phyloP scores from a whole-genome alignment of 2,888 invertebrate species.

The Chrysolina haemoptera region DNA sequence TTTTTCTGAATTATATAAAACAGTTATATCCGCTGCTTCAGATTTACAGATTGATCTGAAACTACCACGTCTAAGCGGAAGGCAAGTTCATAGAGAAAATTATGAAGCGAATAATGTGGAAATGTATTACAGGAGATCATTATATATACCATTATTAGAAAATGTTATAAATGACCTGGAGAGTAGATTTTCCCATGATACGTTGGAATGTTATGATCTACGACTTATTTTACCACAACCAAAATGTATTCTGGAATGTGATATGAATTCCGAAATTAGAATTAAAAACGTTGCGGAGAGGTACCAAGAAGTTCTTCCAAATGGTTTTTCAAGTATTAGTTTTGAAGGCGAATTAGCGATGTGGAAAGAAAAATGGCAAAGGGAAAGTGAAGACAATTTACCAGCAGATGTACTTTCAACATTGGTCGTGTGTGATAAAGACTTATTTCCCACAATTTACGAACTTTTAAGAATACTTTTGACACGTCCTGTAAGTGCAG shows the following conservation, averaged over 20 bases:
- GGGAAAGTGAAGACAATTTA: neutral
- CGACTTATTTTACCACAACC: too few relatives aligned
- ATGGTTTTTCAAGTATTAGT: conserved; percentile 15
- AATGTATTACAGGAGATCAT: too few relatives aligned
- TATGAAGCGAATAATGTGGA: too few relatives aligned
- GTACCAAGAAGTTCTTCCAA: conserved; percentile 29
- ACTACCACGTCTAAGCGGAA: too few relatives aligned
- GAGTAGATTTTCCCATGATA: neutral
- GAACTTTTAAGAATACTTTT: neutral
- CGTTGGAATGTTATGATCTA: too few relatives aligned
- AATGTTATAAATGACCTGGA: too few relatives aligned
- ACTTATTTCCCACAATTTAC: neutral
- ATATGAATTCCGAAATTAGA: conserved; percentile 14
- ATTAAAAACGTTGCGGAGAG: conserved; percentile 20
- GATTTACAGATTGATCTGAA: too few relatives aligned
- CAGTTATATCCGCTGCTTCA: too few relatives aligned
- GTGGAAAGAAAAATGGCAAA: conserved; percentile 24
- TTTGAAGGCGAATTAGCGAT: neutral
- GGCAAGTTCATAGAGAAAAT: too few relatives aligned
- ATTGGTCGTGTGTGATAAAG: neutral
- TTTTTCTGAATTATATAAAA: too few relatives aligned
- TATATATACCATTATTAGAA: too few relatives aligned
- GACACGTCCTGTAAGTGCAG: neutral
- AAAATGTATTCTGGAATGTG: too few relatives aligned
- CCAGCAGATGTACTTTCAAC: neutral